These are phyloP conservation scores for Lagopus muta DNA, from an alignment of 2,113 vertebrate genomes.

Conservation along the genomic window DNA sequence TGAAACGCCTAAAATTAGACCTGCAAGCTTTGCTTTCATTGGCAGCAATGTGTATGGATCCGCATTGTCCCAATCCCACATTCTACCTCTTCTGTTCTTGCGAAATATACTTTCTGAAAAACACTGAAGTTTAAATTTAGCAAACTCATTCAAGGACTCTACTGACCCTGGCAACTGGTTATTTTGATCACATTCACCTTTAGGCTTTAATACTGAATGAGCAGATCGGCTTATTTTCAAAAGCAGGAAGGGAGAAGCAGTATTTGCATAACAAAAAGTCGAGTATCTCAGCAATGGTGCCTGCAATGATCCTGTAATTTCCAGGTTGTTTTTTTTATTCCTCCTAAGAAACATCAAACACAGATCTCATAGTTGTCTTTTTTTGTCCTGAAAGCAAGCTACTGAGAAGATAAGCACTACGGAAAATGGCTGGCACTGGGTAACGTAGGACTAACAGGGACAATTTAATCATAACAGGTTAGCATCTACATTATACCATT, in stretches of 20 bases:
- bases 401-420: not conserved
- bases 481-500: not conserved
- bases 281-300: not conserved
- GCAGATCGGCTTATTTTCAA: not conserved
- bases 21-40: slow-evolving; percentile 69
- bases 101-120: slow-evolving; percentile 32
- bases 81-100: slow-evolving; percentile 33
- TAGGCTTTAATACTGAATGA: slow-evolving; percentile 6
- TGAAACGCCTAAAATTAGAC: slow-evolving; percentile 77
- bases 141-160: slow-evolving; percentile 25
- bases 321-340: not conserved
- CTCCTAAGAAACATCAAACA: not conserved
- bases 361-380: not conserved
- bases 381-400: not conserved
- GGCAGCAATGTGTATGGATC: slow-evolving; percentile 17
- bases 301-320: slow-evolving; percentile 27
- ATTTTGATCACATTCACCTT: not conserved
- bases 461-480: slow-evolving; percentile 33
- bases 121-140: slow-evolving; percentile 40
- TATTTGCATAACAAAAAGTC: slow-evolving; percentile 3
- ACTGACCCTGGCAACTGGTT: slow-evolving; percentile 1
- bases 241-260: not conserved
- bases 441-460: not conserved
- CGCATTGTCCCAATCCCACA: slow-evolving; percentile 3
- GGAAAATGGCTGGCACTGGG: not conserved